Evolutionary conservation across 2,113 vertebrate genomes (phyloP).

Genomic region (Cercocebus atys): DNA sequence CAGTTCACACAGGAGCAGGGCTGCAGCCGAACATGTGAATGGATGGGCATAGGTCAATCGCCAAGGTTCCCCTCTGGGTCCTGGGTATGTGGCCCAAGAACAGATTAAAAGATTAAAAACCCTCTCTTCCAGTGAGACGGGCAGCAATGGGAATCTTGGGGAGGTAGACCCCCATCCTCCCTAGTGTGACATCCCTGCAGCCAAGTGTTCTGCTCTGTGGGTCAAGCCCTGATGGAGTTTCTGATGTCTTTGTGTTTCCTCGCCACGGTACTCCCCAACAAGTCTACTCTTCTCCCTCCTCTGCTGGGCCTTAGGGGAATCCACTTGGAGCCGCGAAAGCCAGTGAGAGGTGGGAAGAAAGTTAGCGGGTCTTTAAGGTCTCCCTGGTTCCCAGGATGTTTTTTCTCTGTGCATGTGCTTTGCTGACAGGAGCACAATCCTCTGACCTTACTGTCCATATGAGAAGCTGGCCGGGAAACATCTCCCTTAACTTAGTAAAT

Average conservation of each 20-base stretch:
- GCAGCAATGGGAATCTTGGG: no score
- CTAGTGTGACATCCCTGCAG: background rate
- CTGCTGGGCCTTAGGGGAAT: background rate
- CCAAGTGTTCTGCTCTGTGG: background rate
- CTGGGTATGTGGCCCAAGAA: background rate
- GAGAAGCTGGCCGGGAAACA: background rate
- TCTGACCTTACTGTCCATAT: background rate
- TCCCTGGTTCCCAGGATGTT: background rate
- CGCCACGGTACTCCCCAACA: rapidly evolving
- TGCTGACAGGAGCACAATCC: background rate
- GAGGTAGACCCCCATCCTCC: background rate
- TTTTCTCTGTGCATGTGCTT: background rate
- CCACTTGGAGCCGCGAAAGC: background rate
- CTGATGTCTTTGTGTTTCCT: background rate
- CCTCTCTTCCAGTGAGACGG: background rate
- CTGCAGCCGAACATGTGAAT: background rate
- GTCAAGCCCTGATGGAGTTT: background rate
- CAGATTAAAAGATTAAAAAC: background rate
- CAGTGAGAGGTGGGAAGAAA: background rate
- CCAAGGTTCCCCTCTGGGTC: background rate
- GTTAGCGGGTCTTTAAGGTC: background rate
- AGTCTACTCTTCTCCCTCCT: background rate
- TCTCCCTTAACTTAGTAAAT: background rate
- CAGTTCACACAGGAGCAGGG: rapidly evolving
- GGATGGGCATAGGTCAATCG: background rate